Evolutionary conservation across 2,113 vertebrate genomes (phyloP).

Genomic region (human): DNA sequence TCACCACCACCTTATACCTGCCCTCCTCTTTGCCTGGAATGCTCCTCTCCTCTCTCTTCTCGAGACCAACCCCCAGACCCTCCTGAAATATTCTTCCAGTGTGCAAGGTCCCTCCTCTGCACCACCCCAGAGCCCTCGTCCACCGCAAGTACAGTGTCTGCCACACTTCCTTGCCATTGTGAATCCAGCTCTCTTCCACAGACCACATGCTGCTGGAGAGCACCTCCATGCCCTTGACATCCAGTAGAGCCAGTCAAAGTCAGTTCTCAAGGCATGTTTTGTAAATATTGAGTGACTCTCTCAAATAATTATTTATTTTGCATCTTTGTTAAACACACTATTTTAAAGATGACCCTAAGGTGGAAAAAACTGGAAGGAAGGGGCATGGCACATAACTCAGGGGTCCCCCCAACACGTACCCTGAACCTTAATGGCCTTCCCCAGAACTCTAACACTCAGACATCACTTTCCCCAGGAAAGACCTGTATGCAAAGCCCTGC

Average conservation of each 20-base stretch:
- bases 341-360: neutral
- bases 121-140: neutral
- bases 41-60: neutral
- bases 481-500: neutral
- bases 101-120: neutral
- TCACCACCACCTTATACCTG: neutral
- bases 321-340: constrained; percentile 8
- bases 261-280: neutral
- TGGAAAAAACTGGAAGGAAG: neutral
- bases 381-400: neutral
- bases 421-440: neutral
- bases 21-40: neutral
- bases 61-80: neutral
- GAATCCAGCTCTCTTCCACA: neutral
- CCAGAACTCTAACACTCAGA: neutral
- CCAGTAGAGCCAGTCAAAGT: neutral
- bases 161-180: rapidly evolving
- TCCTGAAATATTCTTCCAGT: neutral
- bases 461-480: neutral
- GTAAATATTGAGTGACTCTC: constrained; percentile 21
- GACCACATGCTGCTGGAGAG: neutral
- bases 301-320: neutral
- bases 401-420: too few species aligned
- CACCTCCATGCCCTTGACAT: neutral
- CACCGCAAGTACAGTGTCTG: neutral